Conservation (phyloP, 2,113 vertebrate genomes). For the Erinaceus europaeus region DNA sequence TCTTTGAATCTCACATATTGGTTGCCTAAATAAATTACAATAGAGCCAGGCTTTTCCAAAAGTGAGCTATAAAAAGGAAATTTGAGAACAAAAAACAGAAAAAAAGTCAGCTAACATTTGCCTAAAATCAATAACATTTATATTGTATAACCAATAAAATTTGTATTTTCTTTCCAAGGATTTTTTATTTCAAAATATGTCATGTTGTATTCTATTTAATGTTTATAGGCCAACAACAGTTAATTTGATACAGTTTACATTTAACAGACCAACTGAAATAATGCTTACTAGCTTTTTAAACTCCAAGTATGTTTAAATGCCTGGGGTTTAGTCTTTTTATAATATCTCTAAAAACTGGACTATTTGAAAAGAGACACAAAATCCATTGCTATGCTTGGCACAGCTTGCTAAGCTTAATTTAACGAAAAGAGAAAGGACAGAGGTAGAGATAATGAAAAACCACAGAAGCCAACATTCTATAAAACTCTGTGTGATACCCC, state of each 20-base stretch:
- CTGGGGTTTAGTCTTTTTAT: neutral
- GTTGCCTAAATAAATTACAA: constrained; percentile 32
- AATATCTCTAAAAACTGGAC: constrained; percentile 29
- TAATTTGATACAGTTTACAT: neutral
- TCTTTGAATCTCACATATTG: constrained; percentile 43
- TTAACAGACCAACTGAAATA: neutral
- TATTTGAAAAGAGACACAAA: constrained; percentile 6
- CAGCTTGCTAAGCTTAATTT: neutral
- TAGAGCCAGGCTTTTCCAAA: constrained; percentile 35
- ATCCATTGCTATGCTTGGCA: neutral
- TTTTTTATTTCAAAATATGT: neutral
- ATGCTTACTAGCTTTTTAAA: neutral
- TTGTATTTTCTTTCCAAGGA: constrained; percentile 6
- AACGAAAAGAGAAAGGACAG: neutral
- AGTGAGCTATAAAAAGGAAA: neutral
- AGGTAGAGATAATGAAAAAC: neutral
- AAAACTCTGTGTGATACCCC: constrained; percentile 13
- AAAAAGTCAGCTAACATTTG: neutral
- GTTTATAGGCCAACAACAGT: neutral
- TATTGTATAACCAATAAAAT: neutral
- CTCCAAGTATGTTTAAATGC: neutral
- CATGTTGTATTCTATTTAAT: constrained; percentile 6
- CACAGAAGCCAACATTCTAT: neutral
- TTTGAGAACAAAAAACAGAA: neutral
- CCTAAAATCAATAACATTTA: neutral